Base-by-base conservation (phyloP, 2,888 invertebrate genomes). In the Hartigia nigra region DNA sequence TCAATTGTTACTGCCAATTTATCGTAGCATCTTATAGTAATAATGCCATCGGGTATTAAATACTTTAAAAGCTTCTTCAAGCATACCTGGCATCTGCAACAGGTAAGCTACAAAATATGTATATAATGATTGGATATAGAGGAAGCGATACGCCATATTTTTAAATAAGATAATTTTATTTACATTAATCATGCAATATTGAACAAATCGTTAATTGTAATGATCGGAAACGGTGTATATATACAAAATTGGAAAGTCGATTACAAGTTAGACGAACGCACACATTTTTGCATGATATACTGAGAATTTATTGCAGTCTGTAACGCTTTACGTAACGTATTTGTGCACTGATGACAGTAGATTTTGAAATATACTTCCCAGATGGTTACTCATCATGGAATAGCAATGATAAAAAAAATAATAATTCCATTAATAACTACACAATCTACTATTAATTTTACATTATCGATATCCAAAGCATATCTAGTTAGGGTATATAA, bases 51-150 rank as follows among this genome's bases (percentile, higher is more conserved):
- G 70, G 86, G 79, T 69, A 90, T 90, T 88, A 90, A 84, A 86
- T 90, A 86, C 80, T 91, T 90, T 83, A 90, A 89, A 80, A 88
- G 82, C 76, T 89, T 91, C 77, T 91, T 91, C 82, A 90, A 90
- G 81, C 90, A 88, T 78, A 91, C 91, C 76, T 91, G 91, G 91
- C 89, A 89, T 74, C 89, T 86, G 75, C 90, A 91, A 82, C 91
- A 91, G 89, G 91, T 91, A 82, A 86, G 80, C 77, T 12, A 72
- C 14, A 72, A 5, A 23, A 31, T 34, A 31, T 72, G 31, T 72
- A 72, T 14, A 31, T 12, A 72, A 34, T 4, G 72, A 31, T 55
- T 55, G 23, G 55, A 23, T 55, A 23, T 34, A 14, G 9, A 23
- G 35, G 9, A 55, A 23, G 55, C 55, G 9, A 9, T 9, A 23